phyloP scores from a whole-genome alignment of 2,113 vertebrate species.

The Nannobrachium achirus region DNA sequence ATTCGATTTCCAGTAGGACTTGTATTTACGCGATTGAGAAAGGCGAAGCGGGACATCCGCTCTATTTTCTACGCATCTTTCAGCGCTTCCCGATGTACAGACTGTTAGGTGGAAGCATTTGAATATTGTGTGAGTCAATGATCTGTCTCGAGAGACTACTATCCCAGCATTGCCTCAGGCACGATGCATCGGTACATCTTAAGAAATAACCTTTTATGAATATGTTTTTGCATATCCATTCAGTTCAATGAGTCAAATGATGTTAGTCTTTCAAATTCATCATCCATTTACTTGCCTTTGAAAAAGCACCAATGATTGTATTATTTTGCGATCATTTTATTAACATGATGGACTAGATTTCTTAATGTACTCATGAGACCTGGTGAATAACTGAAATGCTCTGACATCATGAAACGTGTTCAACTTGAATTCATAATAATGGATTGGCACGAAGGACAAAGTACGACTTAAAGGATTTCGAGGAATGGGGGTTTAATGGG shows the following conservation, averaged over 20 bases:
- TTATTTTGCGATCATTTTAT: constrained; percentile 15
- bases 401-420: constrained; percentile 12
- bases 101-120: too few species aligned
- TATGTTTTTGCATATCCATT: constrained; percentile 34
- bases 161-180: neutral
- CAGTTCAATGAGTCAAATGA: constrained; percentile 13
- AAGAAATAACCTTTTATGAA: constrained; percentile 34
- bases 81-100: too few species aligned
- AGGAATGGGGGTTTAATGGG: constrained; percentile 32
- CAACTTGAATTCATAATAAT: constrained; percentile 16
- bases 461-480: constrained; percentile 20
- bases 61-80: too few species aligned
- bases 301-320: constrained; percentile 34
- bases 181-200: constrained; percentile 4
- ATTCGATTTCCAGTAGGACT: too few species aligned
- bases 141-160: too few species aligned
- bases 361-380: constrained; percentile 14
- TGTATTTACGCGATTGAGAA: too few species aligned
- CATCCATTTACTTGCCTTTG: constrained; percentile 33
- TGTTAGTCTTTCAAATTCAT: constrained; percentile 25
- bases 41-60: too few species aligned
- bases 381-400: neutral
- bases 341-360: constrained; percentile 24
- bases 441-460: constrained; percentile 23
- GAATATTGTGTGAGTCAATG: too few species aligned